Base-by-base conservation (phyloP, 2,797 vertebrate species). In the Alcedo atthis region DNA sequence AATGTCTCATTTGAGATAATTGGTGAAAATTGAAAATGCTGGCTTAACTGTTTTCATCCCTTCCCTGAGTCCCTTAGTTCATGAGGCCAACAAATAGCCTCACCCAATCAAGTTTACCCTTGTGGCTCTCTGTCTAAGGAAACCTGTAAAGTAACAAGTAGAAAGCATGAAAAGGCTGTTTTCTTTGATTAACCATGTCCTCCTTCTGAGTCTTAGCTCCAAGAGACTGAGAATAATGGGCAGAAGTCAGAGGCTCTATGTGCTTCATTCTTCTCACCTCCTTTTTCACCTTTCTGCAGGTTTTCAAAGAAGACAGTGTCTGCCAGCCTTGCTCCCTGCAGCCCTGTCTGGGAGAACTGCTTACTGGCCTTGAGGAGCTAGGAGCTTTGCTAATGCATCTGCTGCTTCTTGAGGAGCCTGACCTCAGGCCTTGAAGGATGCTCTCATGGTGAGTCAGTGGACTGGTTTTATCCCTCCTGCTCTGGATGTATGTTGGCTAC, bases 91-190 rank as follows among this genome's bases (percentile, higher is more conserved):
- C 59, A 51, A 63, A 53, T 48, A 22, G 3, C 28, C 45, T 67
- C 26, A 66, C 17, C 68, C 30, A n/a, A 32, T 67, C 1, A 11
- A 62, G 28, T 17, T 33, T 35, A 17, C 42, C 22, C 15, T 64
- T 1, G 0, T 28, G 25, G 14, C 8, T 46, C 22, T 51, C 45
- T 58, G 5, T 64, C 49, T 42, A 73, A 80, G 55, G 53, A 85
- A 83, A 81, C 33, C 26, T 58, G 35, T 70, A 70, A 48, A 33
- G 16, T 48, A 87, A 74, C 59, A 28, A 71, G 49, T 25, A 85
- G 58, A 58, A 93, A 33, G 81, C 70, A 81, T 18, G 30, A 80
- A 70, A 93, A 90, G 57, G 30, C 71, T 37, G 24, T 89, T 93
- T 94, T 70, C 81, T 70, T 32, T 70, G 28, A 57, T 80, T 85